A percentile compares a stretch with the other conserved stretches of the same genome.
Conservation (phyloP, 2,797 vertebrate species). For the Xyrichtys novacula region DNA sequence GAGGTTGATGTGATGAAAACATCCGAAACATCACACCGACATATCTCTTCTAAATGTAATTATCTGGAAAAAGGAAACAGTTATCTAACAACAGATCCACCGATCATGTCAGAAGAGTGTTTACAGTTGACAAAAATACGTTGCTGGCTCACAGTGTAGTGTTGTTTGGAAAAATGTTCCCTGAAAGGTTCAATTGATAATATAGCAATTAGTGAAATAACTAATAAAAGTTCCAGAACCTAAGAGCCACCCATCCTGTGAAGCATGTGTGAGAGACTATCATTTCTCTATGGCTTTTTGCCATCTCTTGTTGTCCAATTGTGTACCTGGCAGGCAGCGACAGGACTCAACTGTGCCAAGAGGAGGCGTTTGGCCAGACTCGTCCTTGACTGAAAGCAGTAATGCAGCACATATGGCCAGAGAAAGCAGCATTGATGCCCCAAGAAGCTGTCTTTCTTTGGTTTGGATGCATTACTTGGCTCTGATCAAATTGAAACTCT, state of each 20-base stretch:
- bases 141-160: no score
- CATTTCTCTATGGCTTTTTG: slow-evolving; percentile 59
- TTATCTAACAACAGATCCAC: no score
- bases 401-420: slow-evolving; percentile 71
- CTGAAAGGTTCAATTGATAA: background rate
- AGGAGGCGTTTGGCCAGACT: slow-evolving; percentile 46
- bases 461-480: slow-evolving; percentile 62
- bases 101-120: no score
- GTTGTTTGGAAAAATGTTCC: background rate
- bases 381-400: slow-evolving; percentile 52
- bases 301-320: slow-evolving; percentile 70
- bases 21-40: no score
- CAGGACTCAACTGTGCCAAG: slow-evolving; percentile 49
- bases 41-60: no score
- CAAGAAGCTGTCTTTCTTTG: slow-evolving; percentile 54
- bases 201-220: background rate
- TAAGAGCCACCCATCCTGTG: slow-evolving; percentile 36
- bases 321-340: slow-evolving; percentile 73
- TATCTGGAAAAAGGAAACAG: no score
- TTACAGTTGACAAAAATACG: no score
- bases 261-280: slow-evolving; percentile 40
- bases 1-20: no score
- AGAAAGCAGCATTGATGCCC: slow-evolving; percentile 44
- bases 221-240: slow-evolving; percentile 16
- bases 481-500: slow-evolving; percentile 50